Percentiles rank a stretch among this genome's conserved stretches.
Evolutionary conservation across 2,797 vertebrate genomes (phyloP).

Genomic region (Triplophysa bombifrons): DNA sequence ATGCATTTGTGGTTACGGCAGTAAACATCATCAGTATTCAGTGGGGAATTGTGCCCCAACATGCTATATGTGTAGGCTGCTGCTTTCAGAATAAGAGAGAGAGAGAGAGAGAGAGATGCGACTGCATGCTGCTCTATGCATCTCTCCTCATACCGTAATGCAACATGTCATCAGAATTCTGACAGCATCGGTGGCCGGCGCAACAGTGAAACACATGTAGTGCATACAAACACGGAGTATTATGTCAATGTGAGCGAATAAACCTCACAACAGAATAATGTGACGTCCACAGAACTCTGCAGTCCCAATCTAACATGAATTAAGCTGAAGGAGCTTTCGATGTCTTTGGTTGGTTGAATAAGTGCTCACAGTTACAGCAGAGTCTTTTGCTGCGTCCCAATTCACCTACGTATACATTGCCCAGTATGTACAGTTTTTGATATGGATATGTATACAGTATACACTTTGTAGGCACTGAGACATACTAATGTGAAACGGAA

Average conservation of each 20-base stretch:
- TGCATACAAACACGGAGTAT: conserved; percentile 16
- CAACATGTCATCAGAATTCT: conserved; percentile 6
- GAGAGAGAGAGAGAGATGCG: background rate
- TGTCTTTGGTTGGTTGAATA: no score
- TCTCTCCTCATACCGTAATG: conserved; percentile 2
- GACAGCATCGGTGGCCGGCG: background rate
- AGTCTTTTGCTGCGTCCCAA: no score
- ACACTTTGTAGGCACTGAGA: no score
- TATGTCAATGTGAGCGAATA: background rate
- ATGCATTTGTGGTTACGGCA: no score
- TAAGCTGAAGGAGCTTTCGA: background rate
- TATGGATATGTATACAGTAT: no score
- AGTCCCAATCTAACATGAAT: background rate
- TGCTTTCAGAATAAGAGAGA: background rate
- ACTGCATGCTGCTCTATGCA: conserved; percentile 1
- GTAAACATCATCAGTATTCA: conserved; percentile 5
- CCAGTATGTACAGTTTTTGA: no score
- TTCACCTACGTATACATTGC: no score
- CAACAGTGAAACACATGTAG: background rate
- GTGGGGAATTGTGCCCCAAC: background rate
- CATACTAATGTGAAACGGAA: no score
- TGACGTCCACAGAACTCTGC: background rate
- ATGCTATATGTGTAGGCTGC: background rate
- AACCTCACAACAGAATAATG: conserved; percentile 23
- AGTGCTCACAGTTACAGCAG: no score